phyloP scores from a whole-genome alignment of 2,113 vertebrate species.

The Daubentonia madagascariensis region DNA sequence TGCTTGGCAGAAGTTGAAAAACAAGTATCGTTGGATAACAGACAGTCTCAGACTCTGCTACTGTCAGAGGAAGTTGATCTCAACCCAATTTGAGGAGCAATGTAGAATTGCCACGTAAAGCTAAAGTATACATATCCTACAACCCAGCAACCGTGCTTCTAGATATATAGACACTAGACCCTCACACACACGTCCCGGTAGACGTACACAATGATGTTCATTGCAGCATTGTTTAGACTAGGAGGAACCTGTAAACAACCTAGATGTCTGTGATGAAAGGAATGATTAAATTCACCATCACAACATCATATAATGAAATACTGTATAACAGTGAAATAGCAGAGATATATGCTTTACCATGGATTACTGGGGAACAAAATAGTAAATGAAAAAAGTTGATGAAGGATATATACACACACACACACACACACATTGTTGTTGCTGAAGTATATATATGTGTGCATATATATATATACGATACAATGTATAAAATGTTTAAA shows the following conservation, averaged over 20 bases:
- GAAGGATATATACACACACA: neutral
- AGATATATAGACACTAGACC: fast-evolving
- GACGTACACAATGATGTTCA: neutral
- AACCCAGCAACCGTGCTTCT: no score
- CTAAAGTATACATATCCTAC: fast-evolving
- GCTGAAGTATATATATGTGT: neutral
- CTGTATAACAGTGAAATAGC: fast-evolving
- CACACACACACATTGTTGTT: neutral
- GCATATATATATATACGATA: neutral
- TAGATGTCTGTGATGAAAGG: neutral
- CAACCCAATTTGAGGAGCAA: neutral
- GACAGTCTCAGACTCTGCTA: neutral
- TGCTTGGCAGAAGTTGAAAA: neutral
- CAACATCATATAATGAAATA: neutral
- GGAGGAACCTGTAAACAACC: fast-evolving
- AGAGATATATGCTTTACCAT: fast-evolving
- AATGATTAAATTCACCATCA: neutral
- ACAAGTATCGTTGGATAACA: fast-evolving
- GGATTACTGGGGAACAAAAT: neutral
- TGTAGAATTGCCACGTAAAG: neutral
- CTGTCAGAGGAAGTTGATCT: neutral
- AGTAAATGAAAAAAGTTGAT: neutral
- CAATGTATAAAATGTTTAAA: neutral
- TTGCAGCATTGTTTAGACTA: neutral
- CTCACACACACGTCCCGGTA: fast-evolving